These are phyloP conservation scores for Melanotaenia trifasciata DNA, from an alignment of 2,797 vertebrate species.

Conservation along the genomic window DNA sequence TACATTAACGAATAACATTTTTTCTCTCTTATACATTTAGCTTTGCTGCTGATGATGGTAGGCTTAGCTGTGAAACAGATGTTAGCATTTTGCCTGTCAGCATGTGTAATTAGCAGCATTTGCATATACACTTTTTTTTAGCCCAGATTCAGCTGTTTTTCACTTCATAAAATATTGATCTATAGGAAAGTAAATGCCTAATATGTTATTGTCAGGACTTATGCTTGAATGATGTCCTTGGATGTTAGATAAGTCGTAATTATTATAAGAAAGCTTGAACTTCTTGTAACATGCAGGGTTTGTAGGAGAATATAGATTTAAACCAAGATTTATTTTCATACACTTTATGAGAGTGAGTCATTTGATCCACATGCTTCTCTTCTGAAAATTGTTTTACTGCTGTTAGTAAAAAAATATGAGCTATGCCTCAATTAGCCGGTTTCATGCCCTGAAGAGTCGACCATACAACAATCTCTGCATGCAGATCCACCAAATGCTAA, in stretches of 20 bases:
- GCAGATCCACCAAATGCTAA: constrained; percentile 92
- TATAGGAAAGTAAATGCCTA: constrained; percentile 39
- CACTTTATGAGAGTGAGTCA: constrained; percentile 21
- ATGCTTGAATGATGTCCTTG: constrained; percentile 2
- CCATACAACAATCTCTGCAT: constrained; percentile 81
- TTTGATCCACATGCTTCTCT: constrained; percentile 38
- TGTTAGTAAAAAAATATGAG: constrained; percentile 77
- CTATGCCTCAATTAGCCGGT: constrained; percentile 81
- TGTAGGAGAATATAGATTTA: constrained; percentile 9
- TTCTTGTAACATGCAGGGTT: not conserved
- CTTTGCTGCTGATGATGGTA: constrained; percentile 69
- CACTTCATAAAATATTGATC: constrained; percentile 74
- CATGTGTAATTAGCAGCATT: constrained; percentile 85
- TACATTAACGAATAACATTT: constrained; percentile 67
- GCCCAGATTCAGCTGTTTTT: constrained; percentile 66
- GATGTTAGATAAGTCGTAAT: not conserved
- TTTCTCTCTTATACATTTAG: constrained; percentile 63
- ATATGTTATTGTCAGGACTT: constrained; percentile 24
- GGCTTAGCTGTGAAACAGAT: constrained; percentile 82
- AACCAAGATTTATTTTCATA: constrained; percentile 12
- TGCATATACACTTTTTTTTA: constrained; percentile 81
- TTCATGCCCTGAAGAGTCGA: constrained; percentile 83
- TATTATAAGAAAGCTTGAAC: not conserved
- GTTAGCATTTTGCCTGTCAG: constrained; percentile 84
- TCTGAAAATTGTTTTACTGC: constrained; percentile 58